Evolutionary conservation across 1,140 invertebrate genomes (phyloP).

Genomic region (Hestina assimilis): DNA sequence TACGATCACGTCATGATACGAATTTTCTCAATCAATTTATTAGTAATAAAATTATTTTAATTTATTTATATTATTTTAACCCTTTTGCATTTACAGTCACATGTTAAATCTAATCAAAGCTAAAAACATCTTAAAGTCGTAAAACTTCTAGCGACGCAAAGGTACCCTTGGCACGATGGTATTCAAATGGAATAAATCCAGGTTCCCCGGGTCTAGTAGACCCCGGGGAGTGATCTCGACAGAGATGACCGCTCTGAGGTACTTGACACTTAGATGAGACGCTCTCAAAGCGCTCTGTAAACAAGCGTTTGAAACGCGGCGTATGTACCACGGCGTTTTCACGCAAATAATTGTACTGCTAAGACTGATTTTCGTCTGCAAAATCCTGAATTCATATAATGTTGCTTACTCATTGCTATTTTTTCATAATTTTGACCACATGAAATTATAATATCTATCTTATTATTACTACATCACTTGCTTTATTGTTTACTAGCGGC

Average conservation of each 20-base stretch:
- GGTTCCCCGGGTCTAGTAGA: constrained; percentile 59
- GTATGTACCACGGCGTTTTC: neutral
- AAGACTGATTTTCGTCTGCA: too few species aligned
- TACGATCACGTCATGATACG: too few species aligned
- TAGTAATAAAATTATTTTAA: too few species aligned
- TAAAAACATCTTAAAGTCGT: constrained; percentile 53
- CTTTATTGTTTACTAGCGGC: too few species aligned
- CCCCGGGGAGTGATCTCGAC: constrained; percentile 61
- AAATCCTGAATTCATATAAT: too few species aligned
- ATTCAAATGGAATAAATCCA: constrained; percentile 73
- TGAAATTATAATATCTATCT: too few species aligned
- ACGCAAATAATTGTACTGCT: neutral
- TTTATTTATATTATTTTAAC: neutral
- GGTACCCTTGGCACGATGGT: constrained; percentile 56
- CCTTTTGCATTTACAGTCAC: neutral
- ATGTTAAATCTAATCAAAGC: constrained; percentile 46
- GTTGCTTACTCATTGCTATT: too few species aligned
- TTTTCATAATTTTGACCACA: too few species aligned
- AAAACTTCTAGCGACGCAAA: constrained; percentile 56
- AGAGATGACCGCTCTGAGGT: constrained; percentile 69
- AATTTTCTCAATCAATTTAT: too few species aligned
- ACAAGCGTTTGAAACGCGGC: constrained; percentile 38
- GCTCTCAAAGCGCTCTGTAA: constrained; percentile 38
- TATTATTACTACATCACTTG: too few species aligned
- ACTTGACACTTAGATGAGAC: constrained; percentile 65